phyloP scores from a whole-genome alignment of 2,888 invertebrate genomes.

The Mamestra brassicae region DNA sequence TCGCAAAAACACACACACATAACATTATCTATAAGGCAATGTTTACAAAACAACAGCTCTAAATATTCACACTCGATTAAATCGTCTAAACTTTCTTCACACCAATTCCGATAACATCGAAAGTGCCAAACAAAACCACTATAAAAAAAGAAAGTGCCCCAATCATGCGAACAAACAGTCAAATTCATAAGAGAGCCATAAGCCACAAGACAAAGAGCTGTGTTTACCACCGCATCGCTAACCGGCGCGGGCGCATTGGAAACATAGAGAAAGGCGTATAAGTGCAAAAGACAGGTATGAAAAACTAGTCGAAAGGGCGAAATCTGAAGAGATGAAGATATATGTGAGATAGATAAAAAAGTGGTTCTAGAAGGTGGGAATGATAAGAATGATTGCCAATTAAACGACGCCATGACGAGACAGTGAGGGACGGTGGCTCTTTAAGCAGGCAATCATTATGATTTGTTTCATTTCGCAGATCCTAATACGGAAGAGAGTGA shows the following conservation, averaged over 20 bases:
- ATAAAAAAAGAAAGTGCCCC: constrained; percentile 62
- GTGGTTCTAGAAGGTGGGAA: neutral
- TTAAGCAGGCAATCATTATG: neutral
- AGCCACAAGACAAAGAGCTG: constrained; percentile 60
- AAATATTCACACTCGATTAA: neutral
- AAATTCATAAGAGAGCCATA: constrained; percentile 56
- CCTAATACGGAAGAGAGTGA: neutral
- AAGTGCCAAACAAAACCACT: constrained; percentile 55
- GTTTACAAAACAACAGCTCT: neutral
- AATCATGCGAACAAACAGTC: constrained; percentile 60
- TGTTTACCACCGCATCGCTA: constrained; percentile 55
- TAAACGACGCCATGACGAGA: neutral
- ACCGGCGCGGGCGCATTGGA: constrained; percentile 42
- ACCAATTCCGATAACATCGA: constrained; percentile 44
- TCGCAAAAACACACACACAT: neutral
- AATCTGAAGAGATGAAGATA: constrained; percentile 26
- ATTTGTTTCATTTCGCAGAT: constrained; percentile 6
- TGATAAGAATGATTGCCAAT: constrained; percentile 14
- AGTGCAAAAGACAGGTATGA: constrained; percentile 19
- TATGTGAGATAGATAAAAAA: constrained; percentile 6
- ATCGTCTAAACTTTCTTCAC: constrained; percentile 29
- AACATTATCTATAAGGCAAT: too few species aligned
- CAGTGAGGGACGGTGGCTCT: neutral
- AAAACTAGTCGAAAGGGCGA: constrained; percentile 43
- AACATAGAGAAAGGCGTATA: constrained; percentile 66